Evolutionary conservation across 2,888 invertebrate genomes (phyloP), one percentile per base, ranked within the genome.

Genomic region (Spilarctia lutea): DNA sequence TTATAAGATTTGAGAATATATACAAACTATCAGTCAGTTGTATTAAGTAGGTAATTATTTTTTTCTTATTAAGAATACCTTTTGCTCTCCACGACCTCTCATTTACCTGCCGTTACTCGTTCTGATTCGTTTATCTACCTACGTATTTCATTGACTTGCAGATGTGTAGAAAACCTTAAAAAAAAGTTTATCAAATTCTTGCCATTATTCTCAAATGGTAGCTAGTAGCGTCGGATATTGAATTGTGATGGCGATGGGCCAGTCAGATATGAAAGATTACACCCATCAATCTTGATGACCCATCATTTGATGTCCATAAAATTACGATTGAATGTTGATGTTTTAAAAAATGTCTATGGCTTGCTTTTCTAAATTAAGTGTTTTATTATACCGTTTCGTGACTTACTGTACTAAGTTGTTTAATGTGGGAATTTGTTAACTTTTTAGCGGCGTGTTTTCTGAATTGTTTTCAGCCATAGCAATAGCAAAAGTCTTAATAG

Each of bases 21-120:
- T 75, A 70, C 24, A 48, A 73, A 68, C 73, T 66, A 72, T 27
- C 68, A 79, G 45, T 42, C 68, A 79, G 45, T 77, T 74, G 65
- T 79, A 72, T 72, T 80, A 82, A 83, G 84, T 75, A 83, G 78
- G 75, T 80, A 78, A 82, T 82, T 73, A 84, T 84, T 84, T 65
- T 77, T 63, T 77, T 76, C 74, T 74, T 79, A 80, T 82, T 84
- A 48, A 20, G 70, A 84, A 73, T 78, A 74, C 52, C 77, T 79
- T 79, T 73, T 67, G 42, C 65, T 72, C n/a, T 42, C 42, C 10
- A 30, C 75, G 80, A 84, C 85, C 85, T 84, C 79, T 75, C 45
- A 72, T 42, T 67, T 72, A 76, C 71, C 71, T 78, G 76, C 79
- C 83, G 82, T 83, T 81, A 84, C 42, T 72, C 52, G 74, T 79